phyloP scores from a whole-genome alignment of 2,113 vertebrate genomes.

The Elephas maximus region DNA sequence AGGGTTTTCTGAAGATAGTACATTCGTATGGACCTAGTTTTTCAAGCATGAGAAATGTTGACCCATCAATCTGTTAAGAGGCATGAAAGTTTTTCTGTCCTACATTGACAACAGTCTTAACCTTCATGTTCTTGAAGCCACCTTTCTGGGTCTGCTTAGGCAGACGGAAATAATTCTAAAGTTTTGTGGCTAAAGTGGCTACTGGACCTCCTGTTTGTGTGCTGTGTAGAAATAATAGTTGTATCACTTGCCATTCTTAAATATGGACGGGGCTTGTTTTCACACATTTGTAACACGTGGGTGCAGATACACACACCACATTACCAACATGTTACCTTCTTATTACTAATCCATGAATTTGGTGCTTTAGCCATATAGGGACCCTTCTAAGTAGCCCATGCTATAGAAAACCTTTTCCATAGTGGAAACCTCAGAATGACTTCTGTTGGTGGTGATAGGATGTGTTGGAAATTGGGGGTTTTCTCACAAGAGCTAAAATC shows the following conservation, averaged over 20 bases:
- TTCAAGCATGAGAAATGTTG: not conserved
- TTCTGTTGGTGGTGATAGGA: not conserved
- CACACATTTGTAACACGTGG: not conserved
- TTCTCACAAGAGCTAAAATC: not conserved
- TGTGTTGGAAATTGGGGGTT: not conserved
- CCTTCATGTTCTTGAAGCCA: constrained; percentile 11
- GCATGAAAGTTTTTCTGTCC: not conserved
- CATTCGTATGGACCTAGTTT: not conserved
- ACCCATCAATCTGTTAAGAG: not conserved
- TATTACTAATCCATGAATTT: not conserved
- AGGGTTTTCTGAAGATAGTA: not conserved
- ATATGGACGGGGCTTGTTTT: not conserved
- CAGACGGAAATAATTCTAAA: not conserved
- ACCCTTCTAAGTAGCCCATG: not conserved
- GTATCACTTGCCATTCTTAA: not conserved
- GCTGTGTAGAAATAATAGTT: not conserved
- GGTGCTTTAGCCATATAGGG: not conserved
- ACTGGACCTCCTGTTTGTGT: not conserved
- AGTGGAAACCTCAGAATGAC: not conserved
- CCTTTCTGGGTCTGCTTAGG: not conserved
- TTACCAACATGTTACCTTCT: not conserved
- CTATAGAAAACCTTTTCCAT: not conserved
- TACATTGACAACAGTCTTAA: not conserved
- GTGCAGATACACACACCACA: not conserved
- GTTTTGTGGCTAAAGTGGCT: not conserved